A percentile compares a stretch with the other conserved stretches of the same genome.
Evolutionary conservation across 2,113 vertebrate genomes (phyloP).

Genomic region (Tapirus terrestris): DNA sequence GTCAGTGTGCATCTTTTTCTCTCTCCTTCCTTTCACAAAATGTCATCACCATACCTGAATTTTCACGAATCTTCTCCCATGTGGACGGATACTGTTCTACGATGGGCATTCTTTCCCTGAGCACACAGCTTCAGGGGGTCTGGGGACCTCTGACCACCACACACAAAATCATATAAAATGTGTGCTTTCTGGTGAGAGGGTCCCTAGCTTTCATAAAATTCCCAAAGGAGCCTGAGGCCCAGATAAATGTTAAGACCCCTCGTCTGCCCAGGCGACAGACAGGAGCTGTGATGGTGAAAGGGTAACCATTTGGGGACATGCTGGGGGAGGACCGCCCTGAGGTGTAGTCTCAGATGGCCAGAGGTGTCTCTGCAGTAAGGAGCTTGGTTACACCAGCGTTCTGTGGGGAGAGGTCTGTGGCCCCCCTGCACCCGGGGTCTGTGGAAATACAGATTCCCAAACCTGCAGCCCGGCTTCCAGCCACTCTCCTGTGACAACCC

Average conservation of each 20-base stretch:
- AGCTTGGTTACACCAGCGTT: rapidly evolving
- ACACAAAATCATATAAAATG: background rate
- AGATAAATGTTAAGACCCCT: background rate
- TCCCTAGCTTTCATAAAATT: background rate
- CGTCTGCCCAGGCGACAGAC: background rate
- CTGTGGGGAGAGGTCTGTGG: too few species aligned
- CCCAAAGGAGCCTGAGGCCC: background rate
- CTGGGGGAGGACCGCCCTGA: background rate
- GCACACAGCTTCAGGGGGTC: background rate
- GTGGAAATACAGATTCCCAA: background rate
- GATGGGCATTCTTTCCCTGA: background rate
- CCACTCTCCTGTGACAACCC: rapidly evolving
- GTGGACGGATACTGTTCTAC: background rate
- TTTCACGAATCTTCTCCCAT: background rate
- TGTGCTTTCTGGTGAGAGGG: background rate
- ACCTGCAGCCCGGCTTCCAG: background rate
- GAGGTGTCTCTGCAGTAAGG: too few species aligned
- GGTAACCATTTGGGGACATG: rapidly evolving
- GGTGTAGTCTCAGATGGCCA: rapidly evolving
- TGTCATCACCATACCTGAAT: background rate
- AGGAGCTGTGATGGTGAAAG: too few species aligned
- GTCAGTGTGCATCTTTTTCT: background rate
- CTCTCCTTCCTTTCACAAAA: background rate
- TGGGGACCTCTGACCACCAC: too few species aligned
- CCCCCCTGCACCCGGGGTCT: background rate